Base-by-base conservation (phyloP, 30 jellyfish, hydroid and myxozoan genomes). In the Cassiopea andromeda region DNA sequence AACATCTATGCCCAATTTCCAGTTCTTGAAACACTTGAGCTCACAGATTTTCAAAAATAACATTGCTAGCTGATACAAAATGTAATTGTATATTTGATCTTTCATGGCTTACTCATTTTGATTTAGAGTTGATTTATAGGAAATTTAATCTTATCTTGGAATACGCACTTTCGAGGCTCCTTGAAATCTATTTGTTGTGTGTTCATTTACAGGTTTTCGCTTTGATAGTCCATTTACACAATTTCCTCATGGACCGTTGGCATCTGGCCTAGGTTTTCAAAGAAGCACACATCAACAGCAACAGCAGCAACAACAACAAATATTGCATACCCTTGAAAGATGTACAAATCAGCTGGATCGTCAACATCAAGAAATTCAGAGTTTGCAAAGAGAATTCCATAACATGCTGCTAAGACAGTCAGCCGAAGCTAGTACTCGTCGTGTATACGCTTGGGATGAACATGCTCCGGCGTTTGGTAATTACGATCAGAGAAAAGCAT, bases 311-410 rank as follows among this genome's bases (percentile, higher is more conserved):
- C 77, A 69, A 17, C 67, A 47, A 38, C 0, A 75, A 46, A 74
- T 86, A 47, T 64, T 86, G 67, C 93, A 86, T n/a, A 83, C 84
- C 2, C 80, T 86, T 0, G 80, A 86, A 27, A 46, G 93, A 48
- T 86, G 93, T 60, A 86, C 89, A 15, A 17, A 77, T 5, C 93
- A 86, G 45, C 83, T 86, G n/a, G 93, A 86, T 77, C 88, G 93
- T 13, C 93, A 86, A 60, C 85, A 80, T 57, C 93, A 69, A 60
- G 93, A 86, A 80, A 86, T 86, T 17, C 88, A 78, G 54, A 69
- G 73, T 72, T 68, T 86, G 15, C 93, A 86, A 48, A 86, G 82
- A 74, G 93, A 86, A 46, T 86, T 86, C 83, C 93, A 86, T 67
- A 17, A 58, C 7, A 75, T 86, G 88, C 68, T 54, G 46, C 19